A percentile compares a stretch with the other conserved stretches of the same genome.
Conservation (phyloP, 2,113 vertebrate species). For the Donacobius atricapilla region DNA sequence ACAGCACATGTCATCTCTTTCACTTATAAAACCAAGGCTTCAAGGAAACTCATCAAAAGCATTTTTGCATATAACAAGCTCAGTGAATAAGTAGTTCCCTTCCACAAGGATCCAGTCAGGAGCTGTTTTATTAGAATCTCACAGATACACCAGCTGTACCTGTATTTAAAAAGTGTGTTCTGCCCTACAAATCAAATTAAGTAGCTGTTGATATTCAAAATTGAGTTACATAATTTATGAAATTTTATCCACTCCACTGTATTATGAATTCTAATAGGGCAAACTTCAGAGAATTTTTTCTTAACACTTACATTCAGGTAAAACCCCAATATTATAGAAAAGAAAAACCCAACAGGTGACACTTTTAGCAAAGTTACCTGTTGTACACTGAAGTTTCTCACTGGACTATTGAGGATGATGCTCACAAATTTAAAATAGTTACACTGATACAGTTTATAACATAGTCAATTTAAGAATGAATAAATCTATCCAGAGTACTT, state of each 20-base stretch:
- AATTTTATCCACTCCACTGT: not conserved
- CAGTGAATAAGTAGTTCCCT: not conserved
- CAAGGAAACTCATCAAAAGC: not conserved
- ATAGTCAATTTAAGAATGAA: not conserved
- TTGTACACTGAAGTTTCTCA: not conserved
- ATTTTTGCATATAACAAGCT: not conserved
- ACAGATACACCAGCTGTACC: not conserved
- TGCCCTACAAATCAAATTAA: not conserved
- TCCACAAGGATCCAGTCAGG: not conserved
- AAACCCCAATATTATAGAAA: not conserved
- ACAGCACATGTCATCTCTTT: not conserved
- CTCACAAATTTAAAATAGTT: not conserved
- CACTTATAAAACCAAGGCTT: not conserved
- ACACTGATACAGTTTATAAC: not conserved
- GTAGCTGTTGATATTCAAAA: not conserved
- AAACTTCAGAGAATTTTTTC: not conserved
- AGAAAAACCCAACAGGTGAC: not conserved
- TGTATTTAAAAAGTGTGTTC: not conserved
- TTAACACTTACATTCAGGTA: not conserved
- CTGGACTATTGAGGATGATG: not conserved
- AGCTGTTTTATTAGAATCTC: not conserved
- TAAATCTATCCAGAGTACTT: fast-evolving
- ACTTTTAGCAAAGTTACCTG: not conserved
- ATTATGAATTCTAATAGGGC: not conserved
- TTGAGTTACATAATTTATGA: not conserved